phyloP scores from a whole-genome alignment of 2,797 vertebrate species.

The Enteromius afrohamiltoni region DNA sequence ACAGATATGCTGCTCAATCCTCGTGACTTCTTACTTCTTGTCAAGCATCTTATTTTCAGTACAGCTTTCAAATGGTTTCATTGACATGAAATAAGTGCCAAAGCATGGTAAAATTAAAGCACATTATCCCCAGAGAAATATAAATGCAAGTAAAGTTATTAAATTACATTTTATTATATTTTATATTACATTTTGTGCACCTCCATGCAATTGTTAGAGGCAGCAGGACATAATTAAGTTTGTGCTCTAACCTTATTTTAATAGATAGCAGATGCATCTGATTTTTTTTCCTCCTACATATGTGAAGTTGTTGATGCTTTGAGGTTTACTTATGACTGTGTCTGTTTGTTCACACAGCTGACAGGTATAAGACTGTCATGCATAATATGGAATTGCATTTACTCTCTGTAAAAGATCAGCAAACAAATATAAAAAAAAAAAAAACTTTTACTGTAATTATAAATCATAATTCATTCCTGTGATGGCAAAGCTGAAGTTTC shows the following conservation, averaged over 20 bases:
- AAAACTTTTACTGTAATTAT: too few species aligned
- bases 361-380: slow-evolving; percentile 21
- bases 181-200: slow-evolving; percentile 3
- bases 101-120: background rate
- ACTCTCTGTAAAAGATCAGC: slow-evolving; percentile 11
- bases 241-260: background rate
- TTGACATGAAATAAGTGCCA: background rate
- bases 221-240: background rate
- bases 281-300: background rate
- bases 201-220: background rate
- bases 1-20: slow-evolving; percentile 6
- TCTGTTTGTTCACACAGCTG: slow-evolving; percentile 38
- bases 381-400: slow-evolving; percentile 6
- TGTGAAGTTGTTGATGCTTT: background rate
- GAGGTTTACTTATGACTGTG: slow-evolving; percentile 20
- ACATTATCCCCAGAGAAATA: background rate
- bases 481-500: background rate
- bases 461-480: too few species aligned
- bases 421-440: background rate
- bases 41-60: background rate
- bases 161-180: too few species aligned
- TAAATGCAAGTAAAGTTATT: background rate
- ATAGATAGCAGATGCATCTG: background rate
- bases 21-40: background rate
- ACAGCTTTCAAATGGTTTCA: background rate